These are phyloP conservation scores for Manis crassicaudata DNA, from an alignment of 2,797 vertebrate genomes.

Conservation along the genomic window DNA sequence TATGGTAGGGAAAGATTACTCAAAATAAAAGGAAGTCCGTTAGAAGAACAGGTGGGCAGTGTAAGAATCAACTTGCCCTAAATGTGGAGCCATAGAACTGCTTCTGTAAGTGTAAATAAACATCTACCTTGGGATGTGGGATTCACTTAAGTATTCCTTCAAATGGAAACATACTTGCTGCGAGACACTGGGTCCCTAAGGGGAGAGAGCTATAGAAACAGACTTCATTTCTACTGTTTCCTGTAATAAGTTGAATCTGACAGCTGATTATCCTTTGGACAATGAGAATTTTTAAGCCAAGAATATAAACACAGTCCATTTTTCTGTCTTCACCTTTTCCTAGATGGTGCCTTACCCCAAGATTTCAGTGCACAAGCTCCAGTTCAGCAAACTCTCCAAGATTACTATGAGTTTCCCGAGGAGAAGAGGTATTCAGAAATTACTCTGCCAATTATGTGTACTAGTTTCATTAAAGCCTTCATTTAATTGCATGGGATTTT, in stretches of 20 bases:
- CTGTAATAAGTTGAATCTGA: constrained; percentile 53
- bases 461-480: constrained; percentile 39
- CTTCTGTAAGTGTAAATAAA: constrained; percentile 48
- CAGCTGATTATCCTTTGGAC: constrained; percentile 70
- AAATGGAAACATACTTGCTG: constrained; percentile 55
- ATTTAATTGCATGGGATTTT: constrained; percentile 62
- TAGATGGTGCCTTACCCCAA: not conserved
- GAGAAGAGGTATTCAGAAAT: constrained; percentile 54
- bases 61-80: constrained; percentile 55
- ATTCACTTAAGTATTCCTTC: constrained; percentile 68
- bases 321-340: constrained; percentile 67
- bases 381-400: constrained; percentile 57
- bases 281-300: constrained; percentile 70
- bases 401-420: constrained; percentile 58
- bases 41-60: not conserved
- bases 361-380: not conserved
- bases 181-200: constrained; percentile 46
- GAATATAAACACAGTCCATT: constrained; percentile 70
- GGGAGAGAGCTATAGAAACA: constrained; percentile 33
- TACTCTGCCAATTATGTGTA: constrained; percentile 43
- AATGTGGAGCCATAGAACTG: not conserved
- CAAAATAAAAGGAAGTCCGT: constrained; percentile 14
- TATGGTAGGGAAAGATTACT: not conserved
- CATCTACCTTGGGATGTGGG: constrained; percentile 6
- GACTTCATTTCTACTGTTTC: constrained; percentile 61